Percentiles rank a stretch among this genome's conserved stretches.
Evolutionary conservation across 2,113 vertebrate genomes (phyloP).

Genomic region (Sturnira hondurensis): DNA sequence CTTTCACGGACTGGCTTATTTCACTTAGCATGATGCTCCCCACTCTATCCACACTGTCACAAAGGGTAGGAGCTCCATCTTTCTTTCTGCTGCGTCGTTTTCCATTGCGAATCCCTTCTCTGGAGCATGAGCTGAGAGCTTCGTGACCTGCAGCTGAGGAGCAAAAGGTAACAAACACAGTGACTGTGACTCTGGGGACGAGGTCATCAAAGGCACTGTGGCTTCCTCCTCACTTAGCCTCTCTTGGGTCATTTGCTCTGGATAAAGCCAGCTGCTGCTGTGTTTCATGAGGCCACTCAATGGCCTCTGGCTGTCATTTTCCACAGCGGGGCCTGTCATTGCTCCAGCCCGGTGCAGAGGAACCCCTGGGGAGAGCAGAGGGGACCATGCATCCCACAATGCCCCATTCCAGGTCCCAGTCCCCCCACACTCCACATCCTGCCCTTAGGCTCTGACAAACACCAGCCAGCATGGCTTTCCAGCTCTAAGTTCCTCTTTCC

Average conservation of each 20-base stretch:
- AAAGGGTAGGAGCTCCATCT: too few relatives aligned
- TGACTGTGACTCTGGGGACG: not conserved
- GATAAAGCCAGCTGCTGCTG: not conserved
- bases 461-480: not conserved
- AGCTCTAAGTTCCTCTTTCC: not conserved
- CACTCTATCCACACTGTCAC: too few relatives aligned
- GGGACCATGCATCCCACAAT: accelerated
- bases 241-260: not conserved
- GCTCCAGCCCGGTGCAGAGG: not conserved
- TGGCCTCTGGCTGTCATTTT: not conserved
- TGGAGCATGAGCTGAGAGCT: not conserved
- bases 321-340: not conserved
- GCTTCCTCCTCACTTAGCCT: not conserved
- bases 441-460: not conserved
- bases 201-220: not conserved
- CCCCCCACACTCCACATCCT: not conserved
- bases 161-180: not conserved
- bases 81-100: too few relatives aligned
- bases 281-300: not conserved
- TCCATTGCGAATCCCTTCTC: not conserved
- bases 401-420: not conserved
- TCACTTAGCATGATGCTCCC: too few relatives aligned
- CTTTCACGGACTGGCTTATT: too few relatives aligned
- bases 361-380: not conserved
- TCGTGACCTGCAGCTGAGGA: not conserved